A percentile compares a stretch with the other conserved stretches of the same genome.
These are phyloP conservation scores for Heliocidaris erythrogramma DNA, from an alignment of 35 echinoderm and acorn worm species.

Conservation along the genomic window DNA sequence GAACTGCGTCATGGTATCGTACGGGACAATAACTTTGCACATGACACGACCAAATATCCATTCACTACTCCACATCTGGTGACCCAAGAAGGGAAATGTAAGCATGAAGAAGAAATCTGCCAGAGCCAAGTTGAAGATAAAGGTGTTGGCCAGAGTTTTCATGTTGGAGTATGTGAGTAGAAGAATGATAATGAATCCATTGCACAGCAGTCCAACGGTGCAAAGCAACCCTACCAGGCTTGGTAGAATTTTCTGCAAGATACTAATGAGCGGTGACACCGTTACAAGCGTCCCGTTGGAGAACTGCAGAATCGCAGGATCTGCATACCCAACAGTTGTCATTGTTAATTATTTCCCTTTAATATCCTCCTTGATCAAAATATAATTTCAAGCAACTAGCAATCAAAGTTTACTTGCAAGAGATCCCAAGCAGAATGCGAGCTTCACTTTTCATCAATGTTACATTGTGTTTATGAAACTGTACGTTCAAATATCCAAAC, in stretches of 20 bases:
- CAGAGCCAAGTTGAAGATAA: slow-evolving; percentile 82
- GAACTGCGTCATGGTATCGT: slow-evolving; percentile 88
- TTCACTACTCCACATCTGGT: slow-evolving; percentile 58
- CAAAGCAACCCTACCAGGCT: slow-evolving; percentile 58
- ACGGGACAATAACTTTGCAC: slow-evolving; percentile 76
- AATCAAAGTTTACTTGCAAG: background rate
- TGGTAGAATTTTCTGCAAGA: background rate
- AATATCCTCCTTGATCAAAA: background rate
- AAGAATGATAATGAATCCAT: slow-evolving; percentile 82
- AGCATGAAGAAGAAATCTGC: slow-evolving; percentile 94
- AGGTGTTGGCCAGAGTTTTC: slow-evolving; percentile 85
- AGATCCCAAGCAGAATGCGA: background rate
- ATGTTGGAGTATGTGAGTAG: slow-evolving; percentile 77
- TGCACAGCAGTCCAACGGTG: slow-evolving; percentile 64
- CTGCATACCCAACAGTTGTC: slow-evolving; percentile 37
- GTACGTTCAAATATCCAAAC: background rate
- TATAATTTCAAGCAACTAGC: background rate
- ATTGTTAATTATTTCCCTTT: slow-evolving; percentile 13
- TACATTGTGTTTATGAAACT: background rate
- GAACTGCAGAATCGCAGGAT: slow-evolving; percentile 13
- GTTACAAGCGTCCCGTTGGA: background rate
- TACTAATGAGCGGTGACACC: background rate
- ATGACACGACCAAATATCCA: slow-evolving; percentile 85
- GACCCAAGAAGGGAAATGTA: slow-evolving; percentile 75
- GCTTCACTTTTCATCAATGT: background rate